Evolutionary conservation across 35 echinoderm and acorn worm species (phyloP).

Genomic region (Patiria miniata): DNA sequence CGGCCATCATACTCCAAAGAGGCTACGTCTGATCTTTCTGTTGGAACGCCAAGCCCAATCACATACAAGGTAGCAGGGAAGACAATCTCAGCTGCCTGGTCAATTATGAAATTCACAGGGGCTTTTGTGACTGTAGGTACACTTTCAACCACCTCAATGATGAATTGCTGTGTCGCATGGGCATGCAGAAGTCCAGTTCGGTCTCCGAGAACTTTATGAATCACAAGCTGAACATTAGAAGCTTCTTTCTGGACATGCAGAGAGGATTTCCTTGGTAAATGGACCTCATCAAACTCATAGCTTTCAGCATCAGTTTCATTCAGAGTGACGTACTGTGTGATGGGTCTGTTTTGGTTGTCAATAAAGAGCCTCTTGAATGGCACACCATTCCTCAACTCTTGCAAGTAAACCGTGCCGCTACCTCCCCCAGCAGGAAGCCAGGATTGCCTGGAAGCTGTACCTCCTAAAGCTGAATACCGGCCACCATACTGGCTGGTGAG

Average conservation of each 20-base stretch:
- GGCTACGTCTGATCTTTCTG: conserved; percentile 30
- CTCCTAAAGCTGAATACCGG: conserved; percentile 60
- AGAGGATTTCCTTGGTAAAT: conserved; percentile 61
- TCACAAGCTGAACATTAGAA: conserved; percentile 11
- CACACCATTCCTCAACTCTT: conserved; percentile 59
- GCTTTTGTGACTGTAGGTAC: conserved; percentile 78
- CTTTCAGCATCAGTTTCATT: conserved; percentile 36
- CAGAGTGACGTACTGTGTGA: conserved; percentile 77
- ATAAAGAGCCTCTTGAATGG: conserved; percentile 64
- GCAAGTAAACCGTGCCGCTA: conserved; percentile 71
- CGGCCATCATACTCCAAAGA: conserved; percentile 77
- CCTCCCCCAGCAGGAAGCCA: conserved; percentile 62
- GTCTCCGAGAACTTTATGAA: conserved; percentile 84
- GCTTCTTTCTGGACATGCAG: conserved; percentile 47
- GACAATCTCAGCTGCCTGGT: conserved; percentile 61
- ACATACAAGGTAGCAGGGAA: conserved; percentile 79
- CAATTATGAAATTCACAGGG: conserved; percentile 81
- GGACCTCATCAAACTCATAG: conserved; percentile 93
- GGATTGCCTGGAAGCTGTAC: conserved; percentile 29
- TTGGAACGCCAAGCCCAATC: conserved; percentile 69
- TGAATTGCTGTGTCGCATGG: conserved; percentile 57
- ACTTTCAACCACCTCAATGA: conserved; percentile 74
- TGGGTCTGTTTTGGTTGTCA: conserved; percentile 61
- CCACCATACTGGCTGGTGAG: conserved; percentile 64
- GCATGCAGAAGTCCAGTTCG: conserved; percentile 72